phyloP scores from a whole-genome alignment of 2,797 vertebrate genomes.

The Anas acuta region DNA sequence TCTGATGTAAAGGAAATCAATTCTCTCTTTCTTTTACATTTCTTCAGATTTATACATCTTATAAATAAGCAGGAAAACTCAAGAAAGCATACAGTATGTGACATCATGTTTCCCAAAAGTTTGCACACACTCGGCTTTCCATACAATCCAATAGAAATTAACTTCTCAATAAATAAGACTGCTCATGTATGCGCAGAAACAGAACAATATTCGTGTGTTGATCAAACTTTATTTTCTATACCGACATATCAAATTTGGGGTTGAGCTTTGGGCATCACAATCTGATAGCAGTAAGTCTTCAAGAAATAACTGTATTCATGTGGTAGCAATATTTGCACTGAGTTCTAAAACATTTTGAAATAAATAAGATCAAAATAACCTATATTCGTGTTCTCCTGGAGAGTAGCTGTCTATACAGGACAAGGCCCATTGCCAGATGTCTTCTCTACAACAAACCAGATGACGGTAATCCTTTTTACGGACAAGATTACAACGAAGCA shows the following conservation, averaged over 20 bases:
- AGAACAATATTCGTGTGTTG: neutral
- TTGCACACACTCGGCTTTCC: neutral
- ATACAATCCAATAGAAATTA: neutral
- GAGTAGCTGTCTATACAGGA: conserved; percentile 76
- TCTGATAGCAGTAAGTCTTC: neutral
- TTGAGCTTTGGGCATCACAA: neutral
- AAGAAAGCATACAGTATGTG: neutral
- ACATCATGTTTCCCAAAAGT: neutral
- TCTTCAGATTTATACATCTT: neutral
- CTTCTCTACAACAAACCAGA: conserved; percentile 86
- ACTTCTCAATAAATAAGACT: neutral
- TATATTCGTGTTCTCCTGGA: neutral
- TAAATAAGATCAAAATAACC: neutral
- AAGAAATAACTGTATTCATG: neutral
- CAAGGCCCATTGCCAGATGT: conserved; percentile 77
- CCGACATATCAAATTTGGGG: neutral
- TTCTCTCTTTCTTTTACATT: neutral
- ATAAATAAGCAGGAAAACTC: neutral
- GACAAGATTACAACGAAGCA: neutral
- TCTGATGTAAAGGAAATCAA: neutral
- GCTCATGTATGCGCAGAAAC: neutral
- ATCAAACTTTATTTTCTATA: neutral
- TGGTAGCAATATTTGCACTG: neutral
- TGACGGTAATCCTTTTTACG: conserved; percentile 85
- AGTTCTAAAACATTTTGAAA: neutral